These are phyloP conservation scores for Palaemon carinicauda DNA, from an alignment of 1,140 invertebrate genomes.

Conservation along the genomic window DNA sequence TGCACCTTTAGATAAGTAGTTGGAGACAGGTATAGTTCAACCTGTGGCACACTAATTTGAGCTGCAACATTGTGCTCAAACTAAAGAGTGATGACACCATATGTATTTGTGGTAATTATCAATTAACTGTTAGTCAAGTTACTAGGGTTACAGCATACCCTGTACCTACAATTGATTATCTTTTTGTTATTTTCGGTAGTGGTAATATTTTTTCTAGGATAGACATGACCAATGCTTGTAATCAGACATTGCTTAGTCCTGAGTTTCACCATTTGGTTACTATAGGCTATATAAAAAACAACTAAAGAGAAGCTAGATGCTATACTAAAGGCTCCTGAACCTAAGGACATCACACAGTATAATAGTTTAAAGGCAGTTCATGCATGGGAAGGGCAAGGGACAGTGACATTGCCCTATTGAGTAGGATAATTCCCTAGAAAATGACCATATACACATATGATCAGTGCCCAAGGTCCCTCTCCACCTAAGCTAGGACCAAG, in stretches of 20 bases:
- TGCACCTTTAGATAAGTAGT: neutral
- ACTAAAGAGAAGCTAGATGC: too few relatives aligned
- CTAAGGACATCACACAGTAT: too few relatives aligned
- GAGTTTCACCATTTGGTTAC: too few relatives aligned
- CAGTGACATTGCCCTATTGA: too few relatives aligned
- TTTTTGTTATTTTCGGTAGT: neutral
- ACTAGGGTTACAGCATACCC: neutral
- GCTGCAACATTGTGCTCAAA: neutral
- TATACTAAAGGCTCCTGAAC: too few relatives aligned
- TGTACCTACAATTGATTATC: neutral
- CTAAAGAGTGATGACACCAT: neutral
- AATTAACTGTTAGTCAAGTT: neutral
- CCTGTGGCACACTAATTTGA: neutral
- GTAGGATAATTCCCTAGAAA: too few relatives aligned
- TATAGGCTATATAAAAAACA: too few relatives aligned
- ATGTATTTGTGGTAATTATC: neutral
- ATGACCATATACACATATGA: too few relatives aligned
- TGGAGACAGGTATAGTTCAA: neutral
- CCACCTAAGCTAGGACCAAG: too few relatives aligned
- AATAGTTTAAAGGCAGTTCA: too few relatives aligned
- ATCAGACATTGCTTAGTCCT: neutral
- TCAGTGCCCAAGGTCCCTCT: too few relatives aligned
- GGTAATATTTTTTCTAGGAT: neutral
- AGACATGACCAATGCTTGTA: neutral
- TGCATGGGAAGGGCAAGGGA: too few relatives aligned